phyloP scores from a whole-genome alignment of 53 echinoderm and acorn worm genomes.

The Echinarachnius parma region DNA sequence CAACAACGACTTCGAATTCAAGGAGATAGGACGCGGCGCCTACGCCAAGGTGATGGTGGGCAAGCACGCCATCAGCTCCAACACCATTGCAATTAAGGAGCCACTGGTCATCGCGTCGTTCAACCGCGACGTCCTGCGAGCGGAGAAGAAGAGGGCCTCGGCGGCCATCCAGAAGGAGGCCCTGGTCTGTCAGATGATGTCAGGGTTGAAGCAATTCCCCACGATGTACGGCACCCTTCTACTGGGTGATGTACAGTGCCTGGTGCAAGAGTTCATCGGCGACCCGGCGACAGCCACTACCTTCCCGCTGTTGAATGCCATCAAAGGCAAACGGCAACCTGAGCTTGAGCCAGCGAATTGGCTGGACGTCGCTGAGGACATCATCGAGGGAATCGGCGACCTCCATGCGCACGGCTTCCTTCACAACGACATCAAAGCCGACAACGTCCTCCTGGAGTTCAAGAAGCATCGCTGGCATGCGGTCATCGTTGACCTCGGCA shows the following conservation, averaged over 20 bases:
- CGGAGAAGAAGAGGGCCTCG: neutral
- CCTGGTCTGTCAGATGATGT: conserved; percentile 3
- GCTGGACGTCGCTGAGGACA: neutral
- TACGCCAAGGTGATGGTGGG: conserved; percentile 6
- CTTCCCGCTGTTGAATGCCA: conserved; percentile 4
- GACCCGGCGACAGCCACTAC: neutral
- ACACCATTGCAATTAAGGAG: neutral
- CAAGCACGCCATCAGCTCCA: neutral
- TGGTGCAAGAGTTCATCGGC: conserved; percentile 24
- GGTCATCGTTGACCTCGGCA: conserved; percentile 11
- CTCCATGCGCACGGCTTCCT: conserved; percentile 10
- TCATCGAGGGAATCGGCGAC: conserved; percentile 2
- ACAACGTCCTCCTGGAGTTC: conserved; percentile 15
- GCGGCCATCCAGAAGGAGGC: conserved; percentile 12
- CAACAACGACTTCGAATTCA: conserved; percentile 8
- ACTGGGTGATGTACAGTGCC: conserved; percentile 4
- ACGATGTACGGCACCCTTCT: conserved; percentile 10
- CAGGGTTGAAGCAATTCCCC: neutral
- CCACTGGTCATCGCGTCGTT: neutral
- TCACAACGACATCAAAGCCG: conserved; percentile 27
- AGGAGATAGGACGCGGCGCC: conserved; percentile 22
- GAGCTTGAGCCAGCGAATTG: neutral
- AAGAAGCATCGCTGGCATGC: neutral
- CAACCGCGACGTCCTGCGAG: neutral
- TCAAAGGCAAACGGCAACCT: neutral